Evolutionary conservation across 1,140 invertebrate species (phyloP), one percentile per base, ranked within the genome.

Genomic region (Belonocnema kinseyi): DNA sequence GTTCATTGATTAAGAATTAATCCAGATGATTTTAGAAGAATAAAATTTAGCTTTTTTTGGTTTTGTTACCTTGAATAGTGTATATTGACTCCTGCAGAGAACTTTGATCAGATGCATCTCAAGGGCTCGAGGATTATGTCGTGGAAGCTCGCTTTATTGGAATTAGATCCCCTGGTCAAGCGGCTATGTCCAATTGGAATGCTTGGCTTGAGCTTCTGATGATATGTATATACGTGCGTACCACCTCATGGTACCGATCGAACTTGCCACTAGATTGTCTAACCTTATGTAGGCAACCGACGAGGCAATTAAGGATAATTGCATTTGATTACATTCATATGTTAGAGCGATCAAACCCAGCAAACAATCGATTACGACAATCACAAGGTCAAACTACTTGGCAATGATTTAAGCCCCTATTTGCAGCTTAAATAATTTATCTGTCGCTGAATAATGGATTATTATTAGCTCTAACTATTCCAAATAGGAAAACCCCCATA

Each of bases 161-260:
- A 80, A 80, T 80, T 83, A 72, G 74, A 80, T 79, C 79, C 73
- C 76, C 73, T 80, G 79, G 77, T 80, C 73, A 82, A 80, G 77
- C 77, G 75, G 77, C 80, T 82, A 82, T 80, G 72, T 79, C 77
- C 72, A 53, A 72, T 71, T 73, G 78, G 56, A 82, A 80, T 82
- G 66, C 75, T 58, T 76, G 75, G 72, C 73, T 82, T 72, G 80
- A 77, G 72, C 50, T 80, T 52, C 78, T 77, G 77, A 79, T 82
- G 77, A 82, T 80, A 77, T 79, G 78, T 71, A 72, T 21, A 71
- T 79, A 54, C 71, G 46, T 58, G 50, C 52, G 26, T 21, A 50
- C 46, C 19, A 58, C 33, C 58, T 61, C 21, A 61, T 61, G 21
- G 40, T 26, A 40, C 26, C 13, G 61, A 66, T 66, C 61, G 26